phyloP scores from a whole-genome alignment of 2,888 invertebrate genomes.

The Anoncus sp. region DNA sequence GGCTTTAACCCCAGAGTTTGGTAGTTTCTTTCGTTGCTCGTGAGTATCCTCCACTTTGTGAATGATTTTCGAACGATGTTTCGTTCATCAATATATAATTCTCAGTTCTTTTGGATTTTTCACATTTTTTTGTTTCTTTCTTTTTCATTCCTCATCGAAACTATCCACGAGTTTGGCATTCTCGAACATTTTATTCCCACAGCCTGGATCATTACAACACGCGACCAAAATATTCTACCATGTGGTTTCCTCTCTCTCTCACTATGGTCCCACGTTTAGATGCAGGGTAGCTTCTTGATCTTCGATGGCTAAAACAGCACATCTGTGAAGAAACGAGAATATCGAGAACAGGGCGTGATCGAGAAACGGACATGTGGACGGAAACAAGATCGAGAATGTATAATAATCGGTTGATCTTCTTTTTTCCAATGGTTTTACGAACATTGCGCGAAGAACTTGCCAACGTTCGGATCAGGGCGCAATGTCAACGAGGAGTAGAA shows the following conservation, averaged over 20 bases:
- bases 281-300: conserved; percentile 10
- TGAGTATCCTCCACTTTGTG: conserved; percentile 2
- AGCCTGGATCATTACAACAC: conserved; percentile 37
- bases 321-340: conserved; percentile 8
- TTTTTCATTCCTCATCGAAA: conserved; percentile 7
- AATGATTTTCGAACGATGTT: conserved; percentile 31
- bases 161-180: conserved; percentile 43
- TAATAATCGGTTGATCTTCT: conserved; percentile 8
- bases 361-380: neutral
- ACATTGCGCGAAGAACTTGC: conserved; percentile 75
- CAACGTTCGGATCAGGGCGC: conserved; percentile 68
- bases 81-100: conserved; percentile 19
- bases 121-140: conserved; percentile 9
- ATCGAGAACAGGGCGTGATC: too few relatives aligned
- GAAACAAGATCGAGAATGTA: conserved; percentile 10
- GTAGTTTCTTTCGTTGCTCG: neutral
- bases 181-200: conserved; percentile 55
- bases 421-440: conserved; percentile 68
- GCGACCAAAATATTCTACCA: conserved; percentile 31
- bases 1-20: neutral
- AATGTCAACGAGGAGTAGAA: conserved; percentile 58
- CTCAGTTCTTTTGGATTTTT: neutral
- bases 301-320: neutral
- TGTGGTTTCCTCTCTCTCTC: neutral
- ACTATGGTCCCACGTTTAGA: neutral